A percentile compares a stretch with the other conserved stretches of the same genome.
These are phyloP conservation scores for Puffinus mauretanicus DNA, from an alignment of 2,113 vertebrate genomes.

Conservation along the genomic window DNA sequence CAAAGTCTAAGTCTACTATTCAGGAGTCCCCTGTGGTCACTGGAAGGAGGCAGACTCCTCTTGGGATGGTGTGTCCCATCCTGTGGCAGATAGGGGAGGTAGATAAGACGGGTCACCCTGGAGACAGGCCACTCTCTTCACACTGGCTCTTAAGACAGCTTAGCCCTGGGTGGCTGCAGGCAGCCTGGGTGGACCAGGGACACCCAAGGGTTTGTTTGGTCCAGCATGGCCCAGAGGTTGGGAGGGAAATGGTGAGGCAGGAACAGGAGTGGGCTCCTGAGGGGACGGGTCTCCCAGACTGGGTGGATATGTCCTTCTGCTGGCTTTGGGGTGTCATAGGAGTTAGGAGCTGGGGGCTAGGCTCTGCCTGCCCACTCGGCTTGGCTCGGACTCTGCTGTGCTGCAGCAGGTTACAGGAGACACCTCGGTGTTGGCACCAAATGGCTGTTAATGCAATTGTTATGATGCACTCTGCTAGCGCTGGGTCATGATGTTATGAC, in stretches of 20 bases:
- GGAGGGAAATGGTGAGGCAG: neutral
- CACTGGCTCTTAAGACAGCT: neutral
- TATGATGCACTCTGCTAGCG: too few species aligned
- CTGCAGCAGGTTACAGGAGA: neutral
- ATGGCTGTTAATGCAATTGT: fast-evolving
- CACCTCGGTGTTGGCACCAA: fast-evolving
- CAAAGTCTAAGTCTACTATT: neutral
- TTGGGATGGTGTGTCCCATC: neutral
- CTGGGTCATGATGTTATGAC: neutral
- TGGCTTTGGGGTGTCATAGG: neutral
- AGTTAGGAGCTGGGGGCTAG: too few species aligned
- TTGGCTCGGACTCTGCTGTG: neutral
- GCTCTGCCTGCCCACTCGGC: neutral
- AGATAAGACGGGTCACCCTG: neutral
- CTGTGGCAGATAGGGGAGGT: neutral
- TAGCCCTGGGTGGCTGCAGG: neutral
- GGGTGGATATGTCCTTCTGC: neutral
- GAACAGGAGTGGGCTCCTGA: neutral
- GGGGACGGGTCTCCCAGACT: neutral
- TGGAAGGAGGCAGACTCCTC: neutral
- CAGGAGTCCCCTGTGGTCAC: neutral
- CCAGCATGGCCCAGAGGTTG: neutral
- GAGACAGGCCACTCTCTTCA: neutral
- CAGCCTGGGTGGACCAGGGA: neutral
- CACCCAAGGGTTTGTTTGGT: neutral